Base-by-base conservation (phyloP, 92 coral and sea anemone genomes). In the Palythoa heliodiscus region DNA sequence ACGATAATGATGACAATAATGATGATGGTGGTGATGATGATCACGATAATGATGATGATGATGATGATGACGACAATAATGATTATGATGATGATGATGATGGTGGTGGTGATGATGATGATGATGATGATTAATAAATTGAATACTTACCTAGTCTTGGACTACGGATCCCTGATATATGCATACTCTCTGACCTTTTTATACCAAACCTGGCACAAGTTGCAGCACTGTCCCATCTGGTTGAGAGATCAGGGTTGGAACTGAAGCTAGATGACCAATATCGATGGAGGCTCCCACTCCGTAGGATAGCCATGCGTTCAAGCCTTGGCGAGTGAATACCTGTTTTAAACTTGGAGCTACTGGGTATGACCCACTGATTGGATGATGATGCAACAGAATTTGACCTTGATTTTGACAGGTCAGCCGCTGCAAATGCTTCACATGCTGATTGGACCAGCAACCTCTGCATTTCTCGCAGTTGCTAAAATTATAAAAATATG, bases 361-460 rank as follows among this genome's bases (percentile, higher is more conserved):
- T 83, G 58, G 97, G 50, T 11, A 52, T 1, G 69, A 93, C 53
- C 71, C 85, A 80, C 66, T 88, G 93, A 84, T 78, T 87, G 87
- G 84, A 64, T 14, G 93, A 90, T 0, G 98, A 96, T 1, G 98
- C 87, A 79, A 89, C 93, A 14, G 99, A 96, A 79, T 90, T 96
- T 68, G 99, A 96, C 29, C 96, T 92, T 11, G 99, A 96, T 70
- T 96, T 96, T 35, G 99, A 84, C 25, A 93, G 85, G 82, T 96
- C 99, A 16, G 93, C 93, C 0, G 99, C 93, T 2, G 94, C 90
- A 87, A 96, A 96, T 5, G 95, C 94, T 68, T 96, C 99, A 84
- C 99, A 96, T 24, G 95, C 99, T 83, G 99, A 96, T 70, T 96
- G 99, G 11, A 96, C 98, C 68, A 95, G 89, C 55, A 95, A 96